phyloP scores from a whole-genome alignment of 2,888 invertebrate genomes.

The Thereva unica region DNA sequence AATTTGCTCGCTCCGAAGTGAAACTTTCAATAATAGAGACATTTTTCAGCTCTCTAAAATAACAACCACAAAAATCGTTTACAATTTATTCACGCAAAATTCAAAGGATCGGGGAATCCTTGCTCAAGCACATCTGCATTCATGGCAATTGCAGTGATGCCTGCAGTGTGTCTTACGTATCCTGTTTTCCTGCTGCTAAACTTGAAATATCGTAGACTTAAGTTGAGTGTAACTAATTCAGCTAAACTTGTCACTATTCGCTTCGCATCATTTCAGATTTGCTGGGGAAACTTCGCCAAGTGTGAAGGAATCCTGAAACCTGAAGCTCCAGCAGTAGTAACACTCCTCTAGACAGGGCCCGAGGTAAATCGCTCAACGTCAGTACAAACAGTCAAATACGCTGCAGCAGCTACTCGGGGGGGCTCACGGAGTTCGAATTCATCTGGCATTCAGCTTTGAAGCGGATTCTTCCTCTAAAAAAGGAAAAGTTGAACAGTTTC shows the following conservation, averaged over 20 bases:
- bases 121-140: neutral
- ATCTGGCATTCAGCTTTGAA: slow-evolving; percentile 16
- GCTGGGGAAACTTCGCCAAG: slow-evolving; percentile 6
- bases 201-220: slow-evolving; percentile 2
- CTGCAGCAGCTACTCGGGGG: neutral
- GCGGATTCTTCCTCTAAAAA: neutral
- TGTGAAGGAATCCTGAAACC: neutral
- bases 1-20: too few species aligned
- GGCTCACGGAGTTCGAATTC: slow-evolving; percentile 7
- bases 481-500: slow-evolving; percentile 19
- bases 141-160: neutral
- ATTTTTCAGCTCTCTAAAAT: too few species aligned
- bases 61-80: too few species aligned
- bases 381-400: slow-evolving; percentile 25
- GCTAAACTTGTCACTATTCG: slow-evolving; percentile 12
- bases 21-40: too few species aligned
- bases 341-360: neutral
- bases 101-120: neutral
- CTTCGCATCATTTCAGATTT: slow-evolving; percentile 22
- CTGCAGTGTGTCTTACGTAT: neutral
- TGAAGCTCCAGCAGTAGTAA: neutral
- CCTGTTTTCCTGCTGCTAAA: neutral
- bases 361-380: slow-evolving; percentile 33
- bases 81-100: too few species aligned
- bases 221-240: slow-evolving; percentile 4